phyloP scores from a whole-genome alignment of 2,888 invertebrate species.

The Dione vanillae region DNA sequence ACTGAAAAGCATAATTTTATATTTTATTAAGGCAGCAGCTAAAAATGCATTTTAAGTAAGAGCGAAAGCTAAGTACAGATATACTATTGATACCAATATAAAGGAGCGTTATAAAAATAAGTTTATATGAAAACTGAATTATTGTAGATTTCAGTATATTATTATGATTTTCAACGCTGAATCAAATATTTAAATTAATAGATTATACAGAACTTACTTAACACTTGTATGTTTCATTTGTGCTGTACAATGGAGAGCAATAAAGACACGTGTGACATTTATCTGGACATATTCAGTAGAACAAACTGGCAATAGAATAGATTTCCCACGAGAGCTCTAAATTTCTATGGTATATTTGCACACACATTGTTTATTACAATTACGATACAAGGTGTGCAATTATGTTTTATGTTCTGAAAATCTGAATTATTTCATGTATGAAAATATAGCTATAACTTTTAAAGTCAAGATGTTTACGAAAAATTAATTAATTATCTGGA shows the following conservation, averaged over 20 bases:
- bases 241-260: conserved; percentile 56
- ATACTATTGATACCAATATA: too few species aligned
- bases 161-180: too few species aligned
- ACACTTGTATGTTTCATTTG: neutral
- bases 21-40: conserved; percentile 36
- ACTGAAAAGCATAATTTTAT: conserved; percentile 41
- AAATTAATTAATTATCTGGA: too few species aligned
- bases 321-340: conserved; percentile 74
- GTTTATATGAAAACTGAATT: too few species aligned
- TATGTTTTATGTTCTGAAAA: neutral
- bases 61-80: neutral
- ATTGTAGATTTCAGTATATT: too few species aligned
- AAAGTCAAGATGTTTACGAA: too few species aligned
- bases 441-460: too few species aligned
- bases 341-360: conserved; percentile 63
- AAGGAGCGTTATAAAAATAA: too few species aligned
- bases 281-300: conserved; percentile 66
- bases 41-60: conserved; percentile 3
- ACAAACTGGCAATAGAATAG: conserved; percentile 74
- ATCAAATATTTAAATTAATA: too few species aligned
- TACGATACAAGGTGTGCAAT: neutral
- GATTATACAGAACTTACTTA: too few species aligned
- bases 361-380: neutral
- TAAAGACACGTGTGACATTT: conserved; percentile 62
- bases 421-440: too few species aligned